Conservation (phyloP, 2,888 invertebrate species). For the Cristatella mucedo region DNA sequence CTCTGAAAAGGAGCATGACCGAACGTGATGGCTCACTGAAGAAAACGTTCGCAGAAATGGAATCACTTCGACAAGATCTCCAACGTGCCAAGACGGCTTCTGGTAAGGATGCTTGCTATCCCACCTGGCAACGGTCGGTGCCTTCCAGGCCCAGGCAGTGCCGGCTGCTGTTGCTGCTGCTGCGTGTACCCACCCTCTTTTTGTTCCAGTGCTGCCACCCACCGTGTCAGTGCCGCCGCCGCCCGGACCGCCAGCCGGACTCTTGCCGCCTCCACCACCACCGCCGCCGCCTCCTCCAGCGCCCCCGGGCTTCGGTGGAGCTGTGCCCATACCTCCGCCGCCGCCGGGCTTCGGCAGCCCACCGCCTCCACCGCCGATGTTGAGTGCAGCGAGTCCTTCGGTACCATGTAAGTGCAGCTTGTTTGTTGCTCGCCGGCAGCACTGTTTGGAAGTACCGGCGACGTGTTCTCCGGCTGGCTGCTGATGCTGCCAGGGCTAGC, state of each 20-base stretch:
- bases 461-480: too few relatives aligned
- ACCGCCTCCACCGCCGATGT: slow-evolving; percentile 24
- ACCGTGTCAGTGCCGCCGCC: slow-evolving; percentile 48
- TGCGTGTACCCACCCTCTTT: slow-evolving; percentile 10
- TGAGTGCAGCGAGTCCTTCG: neutral
- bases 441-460: too few relatives aligned
- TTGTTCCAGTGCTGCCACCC: slow-evolving; percentile 15
- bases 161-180: slow-evolving; percentile 1
- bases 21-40: slow-evolving; percentile 51
- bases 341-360: slow-evolving; percentile 44
- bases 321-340: slow-evolving; percentile 33
- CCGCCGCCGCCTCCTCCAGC: slow-evolving; percentile 31
- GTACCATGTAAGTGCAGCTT: too few relatives aligned
- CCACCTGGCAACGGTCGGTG: slow-evolving; percentile 4
- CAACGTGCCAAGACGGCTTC: neutral
- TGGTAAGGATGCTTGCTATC: too few relatives aligned
- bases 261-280: slow-evolving; percentile 21
- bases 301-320: slow-evolving; percentile 47
- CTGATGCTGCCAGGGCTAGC: too few relatives aligned
- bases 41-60: slow-evolving; percentile 5
- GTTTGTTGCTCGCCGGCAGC: too few relatives aligned
- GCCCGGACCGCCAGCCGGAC: slow-evolving; percentile 45
- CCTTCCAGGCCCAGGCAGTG: neutral
- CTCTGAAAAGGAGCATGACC: slow-evolving; percentile 65
- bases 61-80: neutral